Conservation (phyloP, 1,140 invertebrate genomes). For the Drosophila triauraria region DNA sequence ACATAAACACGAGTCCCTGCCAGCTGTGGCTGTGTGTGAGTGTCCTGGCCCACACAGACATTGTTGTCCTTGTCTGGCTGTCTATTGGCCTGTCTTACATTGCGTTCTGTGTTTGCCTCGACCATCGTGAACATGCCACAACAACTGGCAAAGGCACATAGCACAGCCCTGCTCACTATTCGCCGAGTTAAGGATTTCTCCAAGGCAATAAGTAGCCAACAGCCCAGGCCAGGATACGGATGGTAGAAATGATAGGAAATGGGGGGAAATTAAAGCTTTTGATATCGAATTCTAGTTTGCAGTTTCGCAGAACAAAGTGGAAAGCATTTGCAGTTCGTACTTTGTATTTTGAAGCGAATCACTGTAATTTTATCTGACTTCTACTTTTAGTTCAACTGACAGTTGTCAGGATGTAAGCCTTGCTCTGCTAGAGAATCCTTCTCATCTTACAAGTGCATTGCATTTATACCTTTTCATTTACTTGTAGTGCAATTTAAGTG, state of each 20-base stretch:
- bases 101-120: slow-evolving; percentile 48
- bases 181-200: slow-evolving; percentile 37
- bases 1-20: slow-evolving; percentile 36
- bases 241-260: slow-evolving; percentile 6
- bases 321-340: slow-evolving; percentile 32
- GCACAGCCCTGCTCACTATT: slow-evolving; percentile 14
- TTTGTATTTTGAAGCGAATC: slow-evolving; percentile 19
- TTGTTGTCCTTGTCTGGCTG: slow-evolving; percentile 51
- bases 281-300: slow-evolving; percentile 50
- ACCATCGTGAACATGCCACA: slow-evolving; percentile 60
- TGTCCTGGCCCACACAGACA: slow-evolving; percentile 38
- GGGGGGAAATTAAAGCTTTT: slow-evolving; percentile 50
- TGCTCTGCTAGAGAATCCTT: background rate
- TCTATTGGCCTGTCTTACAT: slow-evolving; percentile 65
- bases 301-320: slow-evolving; percentile 29
- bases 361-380: slow-evolving; percentile 31
- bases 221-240: slow-evolving; percentile 11
- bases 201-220: slow-evolving; percentile 56
- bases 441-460: background rate
- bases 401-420: slow-evolving; percentile 18
- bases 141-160: slow-evolving; percentile 28
- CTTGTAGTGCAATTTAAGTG: too few relatives aligned
- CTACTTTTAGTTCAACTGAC: slow-evolving; percentile 29
- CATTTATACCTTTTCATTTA: too few relatives aligned
- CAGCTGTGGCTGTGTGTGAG: background rate